Base-by-base conservation (phyloP, 2,888 invertebrate species). In the Drosophila stalkeri region DNA sequence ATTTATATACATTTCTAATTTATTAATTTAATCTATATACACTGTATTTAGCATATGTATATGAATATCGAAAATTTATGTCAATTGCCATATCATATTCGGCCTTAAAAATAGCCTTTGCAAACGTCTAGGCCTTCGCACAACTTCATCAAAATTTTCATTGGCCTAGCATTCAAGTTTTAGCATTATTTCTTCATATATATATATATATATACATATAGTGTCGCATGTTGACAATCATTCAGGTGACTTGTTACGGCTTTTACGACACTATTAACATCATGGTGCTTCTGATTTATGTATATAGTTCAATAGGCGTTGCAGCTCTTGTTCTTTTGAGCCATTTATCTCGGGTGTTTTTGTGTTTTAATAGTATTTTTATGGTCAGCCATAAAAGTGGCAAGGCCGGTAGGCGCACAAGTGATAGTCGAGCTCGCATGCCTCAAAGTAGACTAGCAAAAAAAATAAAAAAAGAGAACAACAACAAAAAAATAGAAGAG, bases 261-360 rank as follows among this genome's bases (percentile, higher is more conserved):
- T 80, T 81, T 88, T 86, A 86, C 68, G 82, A 76, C 75, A 77
- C 83, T 86, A 83, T 70, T 83, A 80, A 80, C 71, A 80, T 83
- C 82, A 83, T 75, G 76, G 74, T 81, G 61, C 75, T 70, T 71
- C 78, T 79, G 77, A 75, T 77, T 78, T 78, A 78, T 64, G 64
- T 39, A n/a, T 44, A 46, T 49, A 51, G 52, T 43, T 60, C 64
- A 54, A 67, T 65, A 70, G 67, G 60, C 71, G 61, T 33, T 66
- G 44, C 16, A 9, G 39, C 41, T 61, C 62, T 39, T 64, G 65
- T 60, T 35, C 75, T 56, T 52, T 52, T 59, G 44, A 20, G 49
- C 61, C 57, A 66, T 77, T 64, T 64, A 20, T 56, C 23, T 66
- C 41, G 70, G 75, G 57, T 64, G 68, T 49, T 46, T 54, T 52